Conservation (phyloP, 2,888 invertebrate genomes). For the Drosophila fungiperda region DNA sequence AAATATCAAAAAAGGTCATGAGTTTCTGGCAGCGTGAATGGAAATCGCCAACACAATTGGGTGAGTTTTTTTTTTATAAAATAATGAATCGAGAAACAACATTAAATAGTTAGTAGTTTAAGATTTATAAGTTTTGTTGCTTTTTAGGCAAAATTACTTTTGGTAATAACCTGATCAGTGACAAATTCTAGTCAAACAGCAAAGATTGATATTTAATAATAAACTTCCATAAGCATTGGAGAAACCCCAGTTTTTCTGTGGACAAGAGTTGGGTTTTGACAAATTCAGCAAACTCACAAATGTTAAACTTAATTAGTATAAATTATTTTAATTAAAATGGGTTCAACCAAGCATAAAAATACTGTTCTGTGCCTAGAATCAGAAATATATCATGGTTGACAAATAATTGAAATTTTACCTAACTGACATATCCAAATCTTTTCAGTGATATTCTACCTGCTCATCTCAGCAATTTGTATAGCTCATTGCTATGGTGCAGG, state of each 20-base stretch:
- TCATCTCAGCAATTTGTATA: slow-evolving; percentile 37
- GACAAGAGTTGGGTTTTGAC: background rate
- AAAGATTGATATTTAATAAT: background rate
- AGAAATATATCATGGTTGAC: background rate
- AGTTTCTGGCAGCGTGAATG: slow-evolving; percentile 12
- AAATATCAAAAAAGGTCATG: slow-evolving; percentile 28
- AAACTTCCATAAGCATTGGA: background rate
- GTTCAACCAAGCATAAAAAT: background rate
- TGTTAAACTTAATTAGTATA: background rate
- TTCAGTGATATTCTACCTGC: slow-evolving; percentile 41
- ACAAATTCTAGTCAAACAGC: background rate
- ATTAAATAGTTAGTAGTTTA: background rate
- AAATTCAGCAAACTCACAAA: background rate
- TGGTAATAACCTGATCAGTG: background rate
- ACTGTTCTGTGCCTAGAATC: background rate
- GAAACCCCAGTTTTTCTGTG: background rate
- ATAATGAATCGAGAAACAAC: background rate
- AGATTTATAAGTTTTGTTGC: background rate
- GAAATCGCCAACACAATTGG: slow-evolving; percentile 43
- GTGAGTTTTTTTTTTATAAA: slow-evolving; percentile 41
- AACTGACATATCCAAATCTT: background rate
- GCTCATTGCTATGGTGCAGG: slow-evolving; percentile 24
- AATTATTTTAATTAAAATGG: background rate
- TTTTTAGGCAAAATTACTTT: background rate
- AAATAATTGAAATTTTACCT: background rate